Evolutionary conservation across 2,888 invertebrate genomes (phyloP), one percentile per base, ranked within the genome.

Genomic region (Octonoba sinensis): DNA sequence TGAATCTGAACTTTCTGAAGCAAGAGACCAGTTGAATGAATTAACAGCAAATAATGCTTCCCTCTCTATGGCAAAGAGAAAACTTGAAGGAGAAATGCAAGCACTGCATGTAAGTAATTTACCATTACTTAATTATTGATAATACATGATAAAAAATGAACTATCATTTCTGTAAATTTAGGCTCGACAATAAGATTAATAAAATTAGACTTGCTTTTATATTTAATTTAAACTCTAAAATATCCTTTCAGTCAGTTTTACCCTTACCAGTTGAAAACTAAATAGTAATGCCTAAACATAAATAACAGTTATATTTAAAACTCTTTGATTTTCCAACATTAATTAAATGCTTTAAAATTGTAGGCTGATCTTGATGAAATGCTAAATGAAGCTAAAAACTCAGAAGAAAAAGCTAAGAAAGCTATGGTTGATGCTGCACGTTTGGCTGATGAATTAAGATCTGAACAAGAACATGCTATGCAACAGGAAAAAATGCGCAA

Each of bases 401-500:
- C 97, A 87, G 99, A 99, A 90, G 99, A 99, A 91, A 96, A 96
- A 92, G 96, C 96, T 87, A 97, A 97, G 94, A 96, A 97, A 92
- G 97, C 97, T 67, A 96, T 97, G 96, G 95, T 96, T 87, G 99
- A 99, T 90, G 98, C 99, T 87, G 97, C 98, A 87, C 93, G 98
- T 89, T 92, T 99, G 85, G 98, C 99, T 86, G 99, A 99, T 90
- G 99, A 99, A 89, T 95, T 99, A 89, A 94, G 99, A 89, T 97
- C 97, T 87, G 99, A 99, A 91, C 99, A 99, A 91, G 99, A 99
- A 88, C 99, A 99, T 90, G 96, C 97, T 86, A 95, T 96, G 91
- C 96, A 96, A 88, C 96, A 97, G 90, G 99, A 99, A 92, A 98
- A 98, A 91, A 93, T 96, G 90, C 94, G 97, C 91, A 99, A 99